Evolutionary conservation across 2,888 invertebrate species (phyloP).

Genomic region (Ectobius pallidus): DNA sequence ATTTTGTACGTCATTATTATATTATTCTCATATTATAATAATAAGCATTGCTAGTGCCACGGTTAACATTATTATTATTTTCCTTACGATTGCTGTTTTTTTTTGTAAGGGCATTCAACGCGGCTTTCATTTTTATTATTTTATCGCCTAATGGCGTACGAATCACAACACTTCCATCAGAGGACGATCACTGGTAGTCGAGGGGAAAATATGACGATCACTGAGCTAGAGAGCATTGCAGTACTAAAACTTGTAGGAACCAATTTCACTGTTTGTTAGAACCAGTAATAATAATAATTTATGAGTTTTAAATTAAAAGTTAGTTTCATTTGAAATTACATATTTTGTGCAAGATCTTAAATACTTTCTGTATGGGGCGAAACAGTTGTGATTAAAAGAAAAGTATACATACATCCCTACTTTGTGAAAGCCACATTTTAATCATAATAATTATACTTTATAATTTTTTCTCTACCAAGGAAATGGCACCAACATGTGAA

Average conservation of each 20-base stretch:
- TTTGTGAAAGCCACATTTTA: slow-evolving; percentile 37
- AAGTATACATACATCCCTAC: slow-evolving; percentile 30
- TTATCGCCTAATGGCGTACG: slow-evolving; percentile 14
- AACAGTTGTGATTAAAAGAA: slow-evolving; percentile 29
- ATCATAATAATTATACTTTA: slow-evolving; percentile 31
- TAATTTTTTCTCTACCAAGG: slow-evolving; percentile 28
- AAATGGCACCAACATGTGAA: slow-evolving; percentile 42
- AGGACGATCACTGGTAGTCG: slow-evolving; percentile 21
- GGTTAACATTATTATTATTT: slow-evolving; percentile 12
- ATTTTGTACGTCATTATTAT: slow-evolving; percentile 47
- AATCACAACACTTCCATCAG: slow-evolving; percentile 31
- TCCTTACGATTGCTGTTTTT: slow-evolving; percentile 15
- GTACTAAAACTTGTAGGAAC: slow-evolving; percentile 35
- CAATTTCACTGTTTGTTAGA: slow-evolving; percentile 34
- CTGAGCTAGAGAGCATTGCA: slow-evolving; percentile 20
- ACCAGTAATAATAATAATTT: slow-evolving; percentile 24
- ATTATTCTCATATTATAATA: slow-evolving; percentile 41
- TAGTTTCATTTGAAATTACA: slow-evolving; percentile 19
- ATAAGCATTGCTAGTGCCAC: slow-evolving; percentile 44
- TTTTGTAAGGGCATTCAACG: slow-evolving; percentile 17
- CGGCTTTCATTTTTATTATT: slow-evolving; percentile 22
- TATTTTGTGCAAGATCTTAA: slow-evolving; percentile 27
- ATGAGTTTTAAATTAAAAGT: too few relatives aligned
- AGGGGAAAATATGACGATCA: slow-evolving; percentile 15
- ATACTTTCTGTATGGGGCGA: slow-evolving; percentile 14